Percentiles rank a stretch among this genome's conserved stretches.
phyloP scores from a whole-genome alignment of 37 sponge, comb jelly and placozoan genomes.

The Tethya wilhelma region DNA sequence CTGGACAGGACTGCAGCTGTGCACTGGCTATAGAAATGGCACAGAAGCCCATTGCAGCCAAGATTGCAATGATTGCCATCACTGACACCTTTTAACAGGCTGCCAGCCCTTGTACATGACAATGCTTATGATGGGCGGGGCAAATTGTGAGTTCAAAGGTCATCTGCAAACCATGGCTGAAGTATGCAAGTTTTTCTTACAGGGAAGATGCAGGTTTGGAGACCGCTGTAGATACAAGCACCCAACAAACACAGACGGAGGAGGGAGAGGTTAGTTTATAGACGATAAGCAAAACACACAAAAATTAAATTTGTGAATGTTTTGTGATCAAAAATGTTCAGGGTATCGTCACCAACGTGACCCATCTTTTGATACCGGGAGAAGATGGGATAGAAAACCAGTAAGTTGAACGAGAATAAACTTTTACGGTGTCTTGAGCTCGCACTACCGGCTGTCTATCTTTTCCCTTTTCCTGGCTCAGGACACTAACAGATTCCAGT shows the following conservation, averaged over 20 bases:
- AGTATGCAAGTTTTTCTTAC: conserved; percentile 27
- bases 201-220: conserved; percentile 40
- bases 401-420: not conserved
- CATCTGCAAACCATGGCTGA: not conserved
- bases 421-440: no score
- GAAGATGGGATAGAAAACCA: conserved; percentile 2
- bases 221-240: conserved; percentile 23
- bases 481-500: conserved; percentile 13
- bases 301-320: not conserved
- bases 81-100: no score
- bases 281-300: not conserved
- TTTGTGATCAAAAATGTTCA: not conserved
- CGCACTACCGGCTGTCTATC: no score
- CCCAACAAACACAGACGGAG: not conserved
- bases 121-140: no score
- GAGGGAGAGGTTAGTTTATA: not conserved
- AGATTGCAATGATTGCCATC: no score
- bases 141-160: not conserved
- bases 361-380: not conserved
- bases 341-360: not conserved
- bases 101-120: not conserved
- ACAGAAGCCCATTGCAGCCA: no score
- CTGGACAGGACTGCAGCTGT: no score
- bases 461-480: not conserved
- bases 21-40: no score